Base-by-base conservation (phyloP, 2,113 vertebrate species). In the Erythrolamprus reginae region DNA sequence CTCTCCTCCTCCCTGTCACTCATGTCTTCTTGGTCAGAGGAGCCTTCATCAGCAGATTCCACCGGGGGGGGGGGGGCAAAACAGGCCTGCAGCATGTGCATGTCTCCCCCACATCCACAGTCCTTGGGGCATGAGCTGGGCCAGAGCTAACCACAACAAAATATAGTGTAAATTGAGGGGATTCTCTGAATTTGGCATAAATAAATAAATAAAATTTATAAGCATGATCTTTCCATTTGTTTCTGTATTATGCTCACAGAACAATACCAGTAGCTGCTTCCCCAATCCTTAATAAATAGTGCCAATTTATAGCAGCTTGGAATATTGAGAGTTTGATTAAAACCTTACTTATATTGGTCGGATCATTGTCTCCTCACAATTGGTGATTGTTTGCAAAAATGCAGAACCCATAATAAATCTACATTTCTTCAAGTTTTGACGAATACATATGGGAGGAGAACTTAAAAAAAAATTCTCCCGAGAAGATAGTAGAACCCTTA, bases 231-330 rank as follows among this genome's bases (percentile, higher is more conserved):
- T 93, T 92, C 90, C 94, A 28, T 93, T 90, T 94, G 38, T 5
- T 95, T 91, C 94, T 95, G 92, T 94, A 94, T 93, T 91, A 93
- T 94, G 94, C 91, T 33, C n/a, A 58, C 82, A 88, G 28, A 83
- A 77, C 70, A 38, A 21, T 21, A 7, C 33, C 12, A 50, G 26
- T 17, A 15, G 7, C 55, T 70, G 83, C 17, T 51, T 86, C 24
- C 21, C 33, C 86, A 33, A 45, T 9, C 33, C 58, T 86, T 70
- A 48, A 90, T 51, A 86, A 5, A 10, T 6, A 45, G 33, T 77
- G 48, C 33, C 47, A 50, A 10, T 51, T 33, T 84, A n/a, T 15
- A 84, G 52, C 23, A 84, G 9, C 28, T n/a, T 88, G 53, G 33
- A 58, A 26, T 42, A 24, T 86, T 17, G 33, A 52, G 13, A 23